Evolutionary conservation across 1,140 invertebrate genomes (phyloP), one percentile per base, ranked within the genome.

Genomic region (Pseudobourletiella spinata): DNA sequence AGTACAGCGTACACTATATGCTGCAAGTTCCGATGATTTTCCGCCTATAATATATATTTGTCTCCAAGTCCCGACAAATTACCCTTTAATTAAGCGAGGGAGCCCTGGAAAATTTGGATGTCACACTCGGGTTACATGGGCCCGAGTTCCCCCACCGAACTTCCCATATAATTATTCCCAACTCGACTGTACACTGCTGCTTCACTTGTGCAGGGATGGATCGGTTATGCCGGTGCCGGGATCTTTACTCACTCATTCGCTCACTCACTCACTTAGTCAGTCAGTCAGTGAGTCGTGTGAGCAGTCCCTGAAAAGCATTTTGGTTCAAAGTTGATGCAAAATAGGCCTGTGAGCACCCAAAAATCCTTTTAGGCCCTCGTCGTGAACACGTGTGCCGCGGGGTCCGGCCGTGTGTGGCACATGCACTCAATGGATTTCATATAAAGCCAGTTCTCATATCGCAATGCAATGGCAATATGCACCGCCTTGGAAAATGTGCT

Each of bases 81-180:
- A 61, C 64, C 64, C 64, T 65, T 65, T 65, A 65, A 65, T 65
- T 65, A 65, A 58, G 44, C n/a, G 26, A 28, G 44, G 30, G 8
- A 60, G 32, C 48, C 50, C 20, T 60, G 24, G 58, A 52, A 52
- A 54, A 60, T 60, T 51, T 35, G 28, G 58, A 60, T 42, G 46
- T 52, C 50, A 52, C 26, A 26, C 58, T 59, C 57, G 51, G 22
- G 46, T 48, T n/a, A n/a, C n/a, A n/a, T n/a, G n/a, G n/a, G n/a
- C n/a, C n/a, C n/a, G 42, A 59, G 16, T 50, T 60, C 58, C 35
- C 28, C 32, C 54, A 52, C 51, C 58, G 26, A 52, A 60, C 29
- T 22, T 60, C 50, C 54, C 58, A 59, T 60, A 46, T 60, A 52
- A 46, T 35, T 50, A 59, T 44, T 48, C 35, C 6, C 22, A 39